phyloP scores from a whole-genome alignment of 2,113 vertebrate genomes.

The Ariopsis seemanni region DNA sequence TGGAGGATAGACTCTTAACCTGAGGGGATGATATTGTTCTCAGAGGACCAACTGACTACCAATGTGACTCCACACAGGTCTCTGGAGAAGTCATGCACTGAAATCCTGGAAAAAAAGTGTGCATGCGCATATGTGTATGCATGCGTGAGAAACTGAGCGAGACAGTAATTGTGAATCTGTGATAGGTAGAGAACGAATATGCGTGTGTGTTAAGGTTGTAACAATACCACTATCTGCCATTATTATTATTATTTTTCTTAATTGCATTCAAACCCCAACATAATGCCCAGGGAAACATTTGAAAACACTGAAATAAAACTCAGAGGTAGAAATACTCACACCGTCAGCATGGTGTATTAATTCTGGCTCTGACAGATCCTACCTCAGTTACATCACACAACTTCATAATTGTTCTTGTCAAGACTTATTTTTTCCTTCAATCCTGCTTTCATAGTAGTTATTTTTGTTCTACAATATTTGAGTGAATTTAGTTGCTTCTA shows the following conservation, averaged over 20 bases:
- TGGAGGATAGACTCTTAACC: conserved; percentile 20
- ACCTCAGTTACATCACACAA: not conserved
- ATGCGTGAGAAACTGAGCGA: not conserved
- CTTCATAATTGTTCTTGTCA: too few relatives aligned
- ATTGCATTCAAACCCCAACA: too few relatives aligned
- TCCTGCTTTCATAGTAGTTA: too few relatives aligned
- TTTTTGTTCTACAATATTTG: too few relatives aligned
- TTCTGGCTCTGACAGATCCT: not conserved
- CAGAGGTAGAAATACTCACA: not conserved
- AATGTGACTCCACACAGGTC: conserved; percentile 33
- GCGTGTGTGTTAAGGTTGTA: not conserved
- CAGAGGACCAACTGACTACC: conserved; percentile 24
- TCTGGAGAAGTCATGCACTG: conserved; percentile 31
- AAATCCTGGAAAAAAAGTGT: conserved; percentile 6
- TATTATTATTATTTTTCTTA: too few relatives aligned
- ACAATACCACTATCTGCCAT: not conserved
- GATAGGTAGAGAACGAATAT: not conserved
- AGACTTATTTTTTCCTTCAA: too few relatives aligned
- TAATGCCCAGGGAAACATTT: too few relatives aligned
- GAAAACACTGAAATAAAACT: too few relatives aligned
- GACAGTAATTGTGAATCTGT: not conserved
- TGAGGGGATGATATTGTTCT: conserved; percentile 10
- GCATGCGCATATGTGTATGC: not conserved
- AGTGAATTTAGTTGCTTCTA: too few relatives aligned
- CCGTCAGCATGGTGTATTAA: not conserved